A percentile compares a stretch with the other conserved stretches of the same genome.
These are phyloP conservation scores for Sweltsa coloradensis DNA, from an alignment of 1,140 invertebrate species.

Conservation along the genomic window DNA sequence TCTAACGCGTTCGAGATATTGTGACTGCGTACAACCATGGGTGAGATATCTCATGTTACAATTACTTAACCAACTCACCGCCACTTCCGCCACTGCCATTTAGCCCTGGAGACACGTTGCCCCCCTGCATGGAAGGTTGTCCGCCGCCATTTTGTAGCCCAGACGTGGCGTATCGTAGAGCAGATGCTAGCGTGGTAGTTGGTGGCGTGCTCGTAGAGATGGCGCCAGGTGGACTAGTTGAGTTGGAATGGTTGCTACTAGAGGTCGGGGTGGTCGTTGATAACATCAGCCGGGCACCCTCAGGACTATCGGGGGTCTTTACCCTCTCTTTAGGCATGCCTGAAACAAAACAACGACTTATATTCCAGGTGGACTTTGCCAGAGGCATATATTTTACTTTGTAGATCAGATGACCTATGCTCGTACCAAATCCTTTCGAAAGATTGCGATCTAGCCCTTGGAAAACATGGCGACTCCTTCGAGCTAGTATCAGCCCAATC, in stretches of 20 bases:
- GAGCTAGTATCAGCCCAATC: too few species aligned
- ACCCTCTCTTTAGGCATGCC: slow-evolving; percentile 7
- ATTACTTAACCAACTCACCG: slow-evolving; percentile 5
- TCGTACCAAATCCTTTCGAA: too few species aligned
- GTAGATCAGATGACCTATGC: too few species aligned
- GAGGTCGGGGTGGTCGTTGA: background rate
- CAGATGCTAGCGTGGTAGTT: too few species aligned
- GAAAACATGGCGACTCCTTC: too few species aligned
- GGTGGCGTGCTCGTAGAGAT: background rate
- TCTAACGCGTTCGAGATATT: too few species aligned
- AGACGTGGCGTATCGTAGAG: background rate
- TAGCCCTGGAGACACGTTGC: slow-evolving; percentile 1
- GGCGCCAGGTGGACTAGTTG: background rate
- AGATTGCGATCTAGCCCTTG: too few species aligned
- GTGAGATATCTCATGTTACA: too few species aligned
- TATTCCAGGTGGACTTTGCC: too few species aligned
- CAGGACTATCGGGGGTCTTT: slow-evolving; percentile 13
- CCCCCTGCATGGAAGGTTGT: background rate
- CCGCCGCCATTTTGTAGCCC: background rate
- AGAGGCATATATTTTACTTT: too few species aligned
- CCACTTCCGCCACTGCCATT: background rate
- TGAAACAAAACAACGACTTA: slow-evolving; percentile 1
- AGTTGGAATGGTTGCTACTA: background rate
- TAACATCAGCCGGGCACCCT: slow-evolving; percentile 4
- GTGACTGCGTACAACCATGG: too few species aligned